Percentiles rank a stretch among this genome's conserved stretches.
These are phyloP conservation scores for Helicoverpa zea DNA, from an alignment of 1,140 invertebrate species.

Conservation along the genomic window DNA sequence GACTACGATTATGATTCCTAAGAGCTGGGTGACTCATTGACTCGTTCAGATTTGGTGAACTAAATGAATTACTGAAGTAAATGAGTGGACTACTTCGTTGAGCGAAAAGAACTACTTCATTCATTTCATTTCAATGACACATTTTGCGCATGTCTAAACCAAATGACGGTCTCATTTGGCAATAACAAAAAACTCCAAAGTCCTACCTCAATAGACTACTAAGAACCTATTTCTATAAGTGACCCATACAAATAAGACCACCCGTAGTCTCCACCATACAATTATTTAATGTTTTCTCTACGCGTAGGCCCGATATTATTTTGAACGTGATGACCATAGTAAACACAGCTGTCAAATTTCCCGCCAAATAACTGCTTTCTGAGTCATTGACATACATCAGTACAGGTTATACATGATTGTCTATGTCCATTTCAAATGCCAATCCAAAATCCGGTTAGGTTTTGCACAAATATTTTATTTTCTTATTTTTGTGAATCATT, in stretches of 20 bases:
- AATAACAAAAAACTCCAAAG: not conserved
- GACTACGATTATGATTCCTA: no score
- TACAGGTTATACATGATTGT: not conserved
- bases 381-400: not conserved
- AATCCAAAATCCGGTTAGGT: not conserved
- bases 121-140: no score
- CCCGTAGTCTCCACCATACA: not conserved
- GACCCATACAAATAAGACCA: conserved; percentile 24
- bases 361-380: not conserved
- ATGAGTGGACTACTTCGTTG: no score
- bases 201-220: conserved; percentile 6
- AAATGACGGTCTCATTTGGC: not conserved
- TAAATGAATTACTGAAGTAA: no score
- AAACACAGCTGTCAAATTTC: not conserved
- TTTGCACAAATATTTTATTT: conserved; percentile 4
- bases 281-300: not conserved
- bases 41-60: no score
- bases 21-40: no score
- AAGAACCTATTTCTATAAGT: not conserved
- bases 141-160: no score
- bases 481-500: not conserved
- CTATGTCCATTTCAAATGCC: not conserved
- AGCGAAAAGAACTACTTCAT: no score
- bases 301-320: conserved; percentile 7
- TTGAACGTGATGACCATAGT: not conserved